Evolutionary conservation across 92 coral and sea anemone species (phyloP).

Genomic region (Porites lobata): DNA sequence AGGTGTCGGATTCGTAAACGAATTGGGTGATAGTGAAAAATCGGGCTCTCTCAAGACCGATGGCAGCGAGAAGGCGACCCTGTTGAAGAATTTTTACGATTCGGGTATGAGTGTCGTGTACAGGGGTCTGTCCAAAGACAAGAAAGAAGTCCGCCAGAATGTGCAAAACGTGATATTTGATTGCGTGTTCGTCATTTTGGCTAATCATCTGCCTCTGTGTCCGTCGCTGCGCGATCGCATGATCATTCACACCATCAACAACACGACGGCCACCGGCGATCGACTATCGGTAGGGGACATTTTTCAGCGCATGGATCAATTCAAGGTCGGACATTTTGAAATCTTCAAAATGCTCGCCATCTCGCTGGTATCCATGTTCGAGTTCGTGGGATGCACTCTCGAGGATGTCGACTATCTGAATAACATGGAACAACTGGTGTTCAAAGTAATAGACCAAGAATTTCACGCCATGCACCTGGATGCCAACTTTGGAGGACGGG

Average conservation of each 20-base stretch:
- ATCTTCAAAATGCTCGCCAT: background rate
- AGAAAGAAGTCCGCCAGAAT: background rate
- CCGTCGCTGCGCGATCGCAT: background rate
- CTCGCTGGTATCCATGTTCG: conserved; percentile 12
- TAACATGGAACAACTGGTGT: conserved; percentile 5
- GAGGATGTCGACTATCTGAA: conserved; percentile 5
- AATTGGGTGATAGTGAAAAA: conserved; percentile 7
- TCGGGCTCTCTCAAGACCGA: conserved; percentile 10
- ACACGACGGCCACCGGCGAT: background rate
- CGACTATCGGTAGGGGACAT: background rate
- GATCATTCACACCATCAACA: conserved; percentile 5
- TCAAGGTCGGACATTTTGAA: conserved; percentile 15
- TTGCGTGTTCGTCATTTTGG: background rate
- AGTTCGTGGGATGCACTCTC: conserved; percentile 2
- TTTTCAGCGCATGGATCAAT: conserved; percentile 9
- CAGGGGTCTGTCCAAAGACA: background rate
- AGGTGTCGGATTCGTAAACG: conserved; percentile 20
- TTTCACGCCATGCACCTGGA: conserved; percentile 16
- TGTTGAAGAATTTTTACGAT: conserved; percentile 6
- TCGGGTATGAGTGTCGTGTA: conserved; percentile 1
- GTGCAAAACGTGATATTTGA: conserved; percentile 4
- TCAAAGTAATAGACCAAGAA: conserved; percentile 10
- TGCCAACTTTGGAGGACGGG: conserved; percentile 16
- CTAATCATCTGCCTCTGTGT: conserved; percentile 6
- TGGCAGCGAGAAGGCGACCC: conserved; percentile 15